phyloP scores from a whole-genome alignment of 2,888 invertebrate species.

The Ditula angustiorana region DNA sequence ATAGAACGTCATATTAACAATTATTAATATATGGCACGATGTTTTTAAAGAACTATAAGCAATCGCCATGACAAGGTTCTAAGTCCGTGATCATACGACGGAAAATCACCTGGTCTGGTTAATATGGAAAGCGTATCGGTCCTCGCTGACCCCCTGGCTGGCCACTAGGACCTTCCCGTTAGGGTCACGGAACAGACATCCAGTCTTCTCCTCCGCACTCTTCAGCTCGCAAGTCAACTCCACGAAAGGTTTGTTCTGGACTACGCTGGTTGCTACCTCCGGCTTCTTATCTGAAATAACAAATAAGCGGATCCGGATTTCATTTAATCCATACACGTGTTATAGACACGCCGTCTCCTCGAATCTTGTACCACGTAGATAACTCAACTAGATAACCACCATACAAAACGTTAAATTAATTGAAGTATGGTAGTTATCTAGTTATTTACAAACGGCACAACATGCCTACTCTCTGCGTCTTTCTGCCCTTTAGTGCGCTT shows the following conservation, averaged over 20 bases:
- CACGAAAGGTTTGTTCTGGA: constrained; percentile 11
- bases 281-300: constrained; percentile 36
- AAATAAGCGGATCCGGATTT: not conserved
- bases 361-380: no score
- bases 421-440: no score
- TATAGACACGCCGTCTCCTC: not conserved
- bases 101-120: constrained; percentile 26
- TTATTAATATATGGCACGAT: no score
- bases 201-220: constrained; percentile 1
- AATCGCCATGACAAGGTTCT: no score
- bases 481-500: not conserved
- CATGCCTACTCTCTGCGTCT: no score
- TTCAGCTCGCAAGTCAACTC: constrained; percentile 39
- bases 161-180: constrained; percentile 36
- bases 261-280: constrained; percentile 24
- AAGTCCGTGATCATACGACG: not conserved
- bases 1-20: no score
- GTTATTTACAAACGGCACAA: no score
- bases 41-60: no score
- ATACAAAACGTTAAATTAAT: no score
- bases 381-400: no score
- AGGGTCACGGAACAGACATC: constrained; percentile 42
- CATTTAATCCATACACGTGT: no score
- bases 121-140: constrained; percentile 37
- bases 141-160: constrained; percentile 41